Base-by-base conservation (phyloP, 2,113 vertebrate genomes). In the Nyctibius bracteatus region DNA sequence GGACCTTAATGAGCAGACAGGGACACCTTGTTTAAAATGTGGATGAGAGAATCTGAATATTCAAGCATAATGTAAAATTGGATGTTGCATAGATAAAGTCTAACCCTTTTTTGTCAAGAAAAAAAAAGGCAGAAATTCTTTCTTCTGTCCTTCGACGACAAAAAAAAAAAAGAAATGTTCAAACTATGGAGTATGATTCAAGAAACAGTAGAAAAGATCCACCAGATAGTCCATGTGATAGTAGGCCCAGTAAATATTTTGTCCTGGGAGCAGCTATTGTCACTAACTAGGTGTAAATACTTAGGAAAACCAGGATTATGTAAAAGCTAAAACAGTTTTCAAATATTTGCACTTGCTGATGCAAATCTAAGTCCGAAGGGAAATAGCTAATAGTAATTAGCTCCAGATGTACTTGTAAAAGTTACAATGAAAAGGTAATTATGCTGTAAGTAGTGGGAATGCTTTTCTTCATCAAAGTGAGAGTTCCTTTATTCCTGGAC, bases 51-150 rank as follows among this genome's bases (percentile, higher is more conserved):
- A 97, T 98, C 63, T 97, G 98, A 92, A 98, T 95, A 82, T 98
- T 98, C 90, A 98, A 98, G 87, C 93, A 88, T 43, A 98, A 98
- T 55, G 86, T 98, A 86, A 97, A 98, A 73, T 89, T 96, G 72
- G 15, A 83, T 98, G 22, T 96, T 98, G 95, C 92, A 81, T 22
- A 96, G 94, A 96, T 95, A 97, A 75, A 98, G 92, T 78, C 94
- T 98, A 49, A 79, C 57, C 11, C 51, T 96, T 49, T 91, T 95
- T 98, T 85, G 95, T 93, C 30, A 97, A 97, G 74, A 98, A 96
- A 91, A 97, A 97, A 90, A 95, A 79, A 25, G 63, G 44, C 28
- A 95, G 62, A 63, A 96, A 91, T 44, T 5, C 25, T 57, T 70
- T 82, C 90, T 98, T 74, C 96, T 98, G 54, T 37, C 91, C 54